These are phyloP conservation scores for Drosophila anceps DNA, from an alignment of 2,888 invertebrate species.

Conservation along the genomic window DNA sequence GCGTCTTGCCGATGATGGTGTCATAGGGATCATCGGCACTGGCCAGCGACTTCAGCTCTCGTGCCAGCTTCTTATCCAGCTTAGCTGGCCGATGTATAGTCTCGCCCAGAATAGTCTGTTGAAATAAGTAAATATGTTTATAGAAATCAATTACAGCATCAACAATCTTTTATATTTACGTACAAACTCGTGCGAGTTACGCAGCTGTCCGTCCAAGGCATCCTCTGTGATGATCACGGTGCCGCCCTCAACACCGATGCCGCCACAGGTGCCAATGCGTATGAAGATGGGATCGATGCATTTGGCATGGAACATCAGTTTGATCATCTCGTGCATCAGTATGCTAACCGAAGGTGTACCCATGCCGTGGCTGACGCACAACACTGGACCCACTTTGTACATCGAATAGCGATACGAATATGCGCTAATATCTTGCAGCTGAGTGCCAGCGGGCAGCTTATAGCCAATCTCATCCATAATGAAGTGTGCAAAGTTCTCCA, in stretches of 20 bases:
- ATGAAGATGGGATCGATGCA: conserved; percentile 95
- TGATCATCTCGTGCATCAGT: conserved; percentile 97
- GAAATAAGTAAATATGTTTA: not conserved
- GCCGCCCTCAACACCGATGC: conserved; percentile 96
- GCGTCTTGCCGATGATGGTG: conserved; percentile 95
- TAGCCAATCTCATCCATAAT: conserved; percentile 96
- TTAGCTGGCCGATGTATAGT: conserved; percentile 92
- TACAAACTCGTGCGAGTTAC: conserved; percentile 94
- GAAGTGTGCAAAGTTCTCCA: conserved; percentile 96
- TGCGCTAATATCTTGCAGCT: conserved; percentile 94
- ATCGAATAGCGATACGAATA: conserved; percentile 97
- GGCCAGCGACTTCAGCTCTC: conserved; percentile 91
- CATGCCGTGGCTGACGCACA: conserved; percentile 93
- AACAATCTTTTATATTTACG: conserved; percentile 64
- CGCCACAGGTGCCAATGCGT: conserved; percentile 97
- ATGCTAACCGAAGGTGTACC: conserved; percentile 98
- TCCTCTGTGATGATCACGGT: conserved; percentile 97
- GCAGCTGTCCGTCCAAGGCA: conserved; percentile 94
- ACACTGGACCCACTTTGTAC: conserved; percentile 90
- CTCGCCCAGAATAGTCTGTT: conserved; percentile 93
- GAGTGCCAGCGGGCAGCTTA: conserved; percentile 95
- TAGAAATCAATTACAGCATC: not conserved
- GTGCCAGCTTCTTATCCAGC: conserved; percentile 92
- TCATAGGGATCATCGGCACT: conserved; percentile 93
- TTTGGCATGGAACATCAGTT: conserved; percentile 96